Percentiles rank a stretch among this genome's conserved stretches.
These are phyloP conservation scores for Podotricha telesiphe DNA, from an alignment of 2,888 invertebrate genomes.

Conservation along the genomic window DNA sequence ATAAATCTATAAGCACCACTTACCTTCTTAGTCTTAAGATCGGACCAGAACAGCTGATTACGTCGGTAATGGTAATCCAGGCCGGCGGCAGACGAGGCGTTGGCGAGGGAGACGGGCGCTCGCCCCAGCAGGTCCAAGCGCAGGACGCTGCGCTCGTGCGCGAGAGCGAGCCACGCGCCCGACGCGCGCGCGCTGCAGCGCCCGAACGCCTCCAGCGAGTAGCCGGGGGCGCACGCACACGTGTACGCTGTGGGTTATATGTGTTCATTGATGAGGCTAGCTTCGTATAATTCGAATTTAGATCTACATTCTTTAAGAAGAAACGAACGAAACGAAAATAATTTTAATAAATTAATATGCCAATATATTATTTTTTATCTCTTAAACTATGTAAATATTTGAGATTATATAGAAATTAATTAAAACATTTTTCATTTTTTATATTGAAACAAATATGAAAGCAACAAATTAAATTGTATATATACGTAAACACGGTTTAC, in stretches of 20 bases:
- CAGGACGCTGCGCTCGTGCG: slow-evolving; percentile 84
- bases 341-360: too few relatives aligned
- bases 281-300: too few relatives aligned
- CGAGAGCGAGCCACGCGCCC: slow-evolving; percentile 83
- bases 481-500: too few relatives aligned
- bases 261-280: too few relatives aligned
- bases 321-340: too few relatives aligned
- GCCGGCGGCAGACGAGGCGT: slow-evolving; percentile 85
- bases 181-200: slow-evolving; percentile 85
- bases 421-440: too few relatives aligned
- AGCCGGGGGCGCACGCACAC: slow-evolving; percentile 93
- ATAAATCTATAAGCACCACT: background rate
- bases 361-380: too few relatives aligned
- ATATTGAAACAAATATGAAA: too few relatives aligned
- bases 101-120: slow-evolving; percentile 86
- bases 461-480: too few relatives aligned
- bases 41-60: slow-evolving; percentile 94
- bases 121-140: slow-evolving; percentile 88
- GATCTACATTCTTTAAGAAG: too few relatives aligned
- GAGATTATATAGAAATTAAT: too few relatives aligned
- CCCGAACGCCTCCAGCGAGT: slow-evolving; percentile 83
- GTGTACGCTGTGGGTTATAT: slow-evolving; percentile 89
- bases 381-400: too few relatives aligned
- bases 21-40: slow-evolving; percentile 93
- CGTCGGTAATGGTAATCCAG: slow-evolving; percentile 91